Evolutionary conservation across 1,140 invertebrate genomes (phyloP), one percentile per base, ranked within the genome.

Genomic region (Thereuonema tuberculata): DNA sequence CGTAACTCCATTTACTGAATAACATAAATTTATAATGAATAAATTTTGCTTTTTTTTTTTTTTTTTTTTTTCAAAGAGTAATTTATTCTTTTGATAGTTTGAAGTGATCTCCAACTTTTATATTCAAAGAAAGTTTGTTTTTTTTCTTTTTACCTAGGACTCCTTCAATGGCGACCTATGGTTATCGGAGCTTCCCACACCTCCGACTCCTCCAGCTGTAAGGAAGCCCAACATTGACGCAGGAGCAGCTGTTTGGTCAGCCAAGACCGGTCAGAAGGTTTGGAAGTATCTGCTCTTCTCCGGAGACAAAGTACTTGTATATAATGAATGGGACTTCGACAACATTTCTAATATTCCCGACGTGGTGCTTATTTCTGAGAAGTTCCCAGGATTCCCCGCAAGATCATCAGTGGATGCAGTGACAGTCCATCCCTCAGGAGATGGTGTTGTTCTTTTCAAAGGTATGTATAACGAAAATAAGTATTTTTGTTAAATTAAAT

Each of bases 311-410:
- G 29, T 58, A 3, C 47, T 58, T 2, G 26, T n/a, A 2, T 58
- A 58, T 25, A 49, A 5, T 24, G 20, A 49, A n/a, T 3, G n/a
- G 3, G 57, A 58, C 23, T 58, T 58, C 29, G 37, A 29, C 26
- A 58, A 58, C 57, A 58, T 58, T 58, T 58, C 29, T 26, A 58
- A 58, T 27, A 49, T 58, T 20, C 57, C 57, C 23, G 21, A 29
- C 9, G 57, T 58, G 15, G 9, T 25, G 25, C 29, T 9, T 9
- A 58, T 58, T 26, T 14, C 27, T 17, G 57, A 58, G 26, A 58
- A 49, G 29, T 58, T 58, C 46, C 57, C 5, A 25, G 43, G 46
- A 26, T 58, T 58, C 46, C 57, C 57, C n/a, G 21, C 57, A 23
- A 24, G 57, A 26, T 48, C 57, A n/a, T 48, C 57, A 15, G 46